Percentiles rank a stretch among this genome's conserved stretches.
Conservation (phyloP, 37 sponge, comb jelly and placozoan species). For the Chondrosia reniformis region DNA sequence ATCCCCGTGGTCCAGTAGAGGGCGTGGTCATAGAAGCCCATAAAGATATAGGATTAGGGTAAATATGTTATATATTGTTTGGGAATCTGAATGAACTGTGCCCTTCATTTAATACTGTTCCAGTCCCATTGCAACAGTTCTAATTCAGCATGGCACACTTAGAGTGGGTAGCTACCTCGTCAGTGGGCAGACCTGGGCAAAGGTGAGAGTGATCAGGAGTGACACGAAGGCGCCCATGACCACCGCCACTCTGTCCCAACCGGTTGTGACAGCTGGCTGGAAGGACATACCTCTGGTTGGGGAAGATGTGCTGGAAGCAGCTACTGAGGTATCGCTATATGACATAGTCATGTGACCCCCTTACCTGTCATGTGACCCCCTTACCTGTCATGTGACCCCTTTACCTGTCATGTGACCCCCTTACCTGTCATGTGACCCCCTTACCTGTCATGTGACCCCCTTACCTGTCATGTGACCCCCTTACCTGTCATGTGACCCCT, state of each 20-base stretch:
- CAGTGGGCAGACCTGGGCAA: slow-evolving; percentile 60
- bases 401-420: too few species aligned
- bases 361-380: too few species aligned
- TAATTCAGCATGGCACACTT: slow-evolving; percentile 68
- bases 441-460: too few species aligned
- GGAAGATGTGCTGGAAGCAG: slow-evolving; percentile 55
- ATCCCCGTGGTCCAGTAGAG: slow-evolving; percentile 55
- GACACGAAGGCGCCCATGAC: slow-evolving; percentile 21
- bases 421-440: too few species aligned
- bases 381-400: too few species aligned
- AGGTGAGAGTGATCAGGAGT: slow-evolving; percentile 44
- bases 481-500: too few species aligned
- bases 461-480: too few species aligned
- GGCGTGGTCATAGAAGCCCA: slow-evolving; percentile 42
- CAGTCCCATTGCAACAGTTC: slow-evolving; percentile 67
- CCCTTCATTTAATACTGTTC: background rate
- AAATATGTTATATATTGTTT: background rate
- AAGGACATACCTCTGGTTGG: slow-evolving; percentile 60
- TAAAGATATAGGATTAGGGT: slow-evolving; percentile 18
- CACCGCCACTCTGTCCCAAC: slow-evolving; percentile 56
- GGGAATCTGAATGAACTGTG: background rate
- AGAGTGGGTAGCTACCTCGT: slow-evolving; percentile 48
- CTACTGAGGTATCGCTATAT: background rate
- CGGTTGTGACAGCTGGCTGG: slow-evolving; percentile 76
- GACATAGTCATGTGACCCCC: too few species aligned